Evolutionary conservation across 2,888 invertebrate species (phyloP).

Genomic region (Maniola hyperantus): DNA sequence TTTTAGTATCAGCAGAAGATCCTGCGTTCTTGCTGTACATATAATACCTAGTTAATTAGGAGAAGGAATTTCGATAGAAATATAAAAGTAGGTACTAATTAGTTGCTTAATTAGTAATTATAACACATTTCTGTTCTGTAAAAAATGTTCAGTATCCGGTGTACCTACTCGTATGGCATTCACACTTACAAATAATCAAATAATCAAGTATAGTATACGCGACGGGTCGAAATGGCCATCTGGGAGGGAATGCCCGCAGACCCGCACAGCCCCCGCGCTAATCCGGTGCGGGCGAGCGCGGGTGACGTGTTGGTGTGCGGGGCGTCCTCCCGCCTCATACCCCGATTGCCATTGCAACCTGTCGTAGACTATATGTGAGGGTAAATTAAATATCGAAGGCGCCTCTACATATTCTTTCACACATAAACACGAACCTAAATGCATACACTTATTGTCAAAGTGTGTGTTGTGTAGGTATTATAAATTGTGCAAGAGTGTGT

Average conservation of each 20-base stretch:
- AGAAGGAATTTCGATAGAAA: neutral
- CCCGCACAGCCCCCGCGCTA: too few relatives aligned
- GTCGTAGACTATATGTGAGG: too few relatives aligned
- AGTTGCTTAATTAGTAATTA: conserved; percentile 4
- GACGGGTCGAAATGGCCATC: too few relatives aligned
- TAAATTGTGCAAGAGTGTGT: conserved; percentile 56
- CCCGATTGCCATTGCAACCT: too few relatives aligned
- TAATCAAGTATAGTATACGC: too few relatives aligned
- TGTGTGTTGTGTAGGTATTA: conserved; percentile 52
- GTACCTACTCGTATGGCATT: conserved; percentile 1
- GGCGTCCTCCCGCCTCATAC: too few relatives aligned
- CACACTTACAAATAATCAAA: neutral
- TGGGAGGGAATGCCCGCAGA: too few relatives aligned
- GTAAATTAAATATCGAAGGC: conserved; percentile 48
- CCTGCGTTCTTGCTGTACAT: neutral
- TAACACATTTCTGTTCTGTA: neutral
- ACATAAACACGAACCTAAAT: conserved; percentile 45
- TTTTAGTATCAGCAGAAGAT: neutral
- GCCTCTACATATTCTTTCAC: conserved; percentile 58
- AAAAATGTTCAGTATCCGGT: conserved; percentile 12
- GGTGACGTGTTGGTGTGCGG: too few relatives aligned
- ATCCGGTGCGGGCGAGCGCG: too few relatives aligned
- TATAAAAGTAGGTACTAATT: neutral
- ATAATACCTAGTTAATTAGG: too few relatives aligned
- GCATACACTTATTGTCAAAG: conserved; percentile 42